Evolutionary conservation across 2,888 invertebrate genomes (phyloP), one percentile per base, ranked within the genome.

Genomic region (Selenia dentaria): DNA sequence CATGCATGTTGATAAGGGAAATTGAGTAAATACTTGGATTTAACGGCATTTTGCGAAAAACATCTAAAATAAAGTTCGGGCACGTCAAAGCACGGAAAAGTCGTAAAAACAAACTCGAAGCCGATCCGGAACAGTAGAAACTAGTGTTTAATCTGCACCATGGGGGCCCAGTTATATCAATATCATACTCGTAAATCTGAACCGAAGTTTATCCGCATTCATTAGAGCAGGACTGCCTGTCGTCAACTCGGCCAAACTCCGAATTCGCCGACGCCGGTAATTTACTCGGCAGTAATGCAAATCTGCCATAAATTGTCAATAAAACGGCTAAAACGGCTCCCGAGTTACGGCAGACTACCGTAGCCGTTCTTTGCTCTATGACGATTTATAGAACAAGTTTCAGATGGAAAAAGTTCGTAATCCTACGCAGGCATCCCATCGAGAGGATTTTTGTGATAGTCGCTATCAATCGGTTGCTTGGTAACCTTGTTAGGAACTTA

Each of bases 311-410:
- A 85, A 85, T 84, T 80, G 81, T 79, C 83, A 80, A 83, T 83
- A 80, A 74, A 74, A 66, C 67, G 48, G 62, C 59, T 52, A 54
- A 39, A 52, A 47, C 51, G 35, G 31, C 18, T 33, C 24, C 13
- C 24, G 52, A 40, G 44, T 67, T 58, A 66, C 64, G 72, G 73
- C 27, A 27, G 14, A 36, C 42, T 35, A 31, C 24, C 18, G 12
- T 70, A 68, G 72, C 68, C 53, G 38, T 46, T 53, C 10, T 28
- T 25, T 74, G 71, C 73, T 43, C 79, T 79, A 72, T 81, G 70
- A 78, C 85, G 82, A 88, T 89, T 88, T 88, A 89, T 88, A 74
- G 85, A 73, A 56, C 46, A 87, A 89, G 78, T 88, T 87, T 83
- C 75, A 79, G 83, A 89, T 88, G 78, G 88, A 87, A 88, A 88